Evolutionary conservation across 2,888 invertebrate genomes (phyloP), one percentile per base, ranked within the genome.

Genomic region (Brachynemurus nebulosus): DNA sequence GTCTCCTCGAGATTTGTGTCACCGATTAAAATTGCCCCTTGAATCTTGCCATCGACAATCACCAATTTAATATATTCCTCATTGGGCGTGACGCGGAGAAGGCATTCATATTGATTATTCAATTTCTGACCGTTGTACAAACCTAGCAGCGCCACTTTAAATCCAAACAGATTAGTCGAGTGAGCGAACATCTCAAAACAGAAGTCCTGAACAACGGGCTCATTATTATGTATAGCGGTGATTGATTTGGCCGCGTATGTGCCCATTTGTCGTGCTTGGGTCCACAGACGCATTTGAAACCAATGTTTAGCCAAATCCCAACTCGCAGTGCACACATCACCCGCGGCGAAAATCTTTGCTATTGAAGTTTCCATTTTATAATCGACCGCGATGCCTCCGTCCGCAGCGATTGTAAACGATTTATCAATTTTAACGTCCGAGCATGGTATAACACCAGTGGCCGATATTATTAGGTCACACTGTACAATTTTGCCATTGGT

Each of bases 151-250:
- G 96, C 78, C 2, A 96, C 89, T 70, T 95, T 91, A 58, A 80
- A 86, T 3, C 90, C 92, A 68, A 95, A 98, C 53, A 99, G 81
- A 49, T 77, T 80, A 1, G 98, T 99, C 14, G 92, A 89, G 65
- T 99, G 98, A 1, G 93, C 83, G 59, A 98, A 99, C 25, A 98
- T 65, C 66, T 98, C 98, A 68, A 99, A 98, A 61, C 91, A 91
- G 62, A 97, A 93, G 63, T 97, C 97, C 65, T 84, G 86, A 45
- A 80, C 66, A 11, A 85, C 70, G 50, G 71, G 69, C 63, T 85
- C 77, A 6, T 72, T 68, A 9, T 64, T 70, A 6, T 72, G 58
- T 49, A 65, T 65, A 1, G 74, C 76, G 48, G 76, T 73, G 88
- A 99, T 96, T 45, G 84, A 79, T 61, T 86, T 85, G 0, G 91